Base-by-base conservation (phyloP, 2,888 invertebrate species). In the Drosophila seclusa region DNA sequence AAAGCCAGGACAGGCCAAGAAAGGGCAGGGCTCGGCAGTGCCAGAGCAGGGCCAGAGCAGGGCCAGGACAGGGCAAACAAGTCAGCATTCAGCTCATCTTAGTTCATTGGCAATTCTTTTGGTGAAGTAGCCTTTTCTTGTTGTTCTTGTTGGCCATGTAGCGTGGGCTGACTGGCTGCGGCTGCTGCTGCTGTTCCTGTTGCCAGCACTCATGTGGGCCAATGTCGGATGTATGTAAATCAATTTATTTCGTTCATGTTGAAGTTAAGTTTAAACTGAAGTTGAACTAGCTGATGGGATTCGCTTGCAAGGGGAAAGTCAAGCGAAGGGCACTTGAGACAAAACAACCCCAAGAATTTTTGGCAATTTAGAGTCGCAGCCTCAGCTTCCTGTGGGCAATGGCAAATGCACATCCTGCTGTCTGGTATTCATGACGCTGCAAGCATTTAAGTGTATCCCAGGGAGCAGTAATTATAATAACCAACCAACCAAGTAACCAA, bases 401-500 rank as follows among this genome's bases (percentile, higher is more conserved):
- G 64, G 64, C 71, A 75, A 71, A 66, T 86, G 80, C 83, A 84
- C 83, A 83, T 89, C 79, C 77, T 83, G 76, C 75, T 45, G 71
- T 64, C 75, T 53, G 66, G 70, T 67, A 78, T 81, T 85, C 83
- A 85, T 85, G 81, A 83, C 79, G 73, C 70, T 87, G 77, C 85
- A 81, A 74, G 73, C 83, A 79, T 75, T 83, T 84, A 84, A 84
- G 87, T 82, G 83, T 80, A 76, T 79, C 72, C 75, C 73, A 66
- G 86, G 84, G 82, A 83, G 75, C 77, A 73, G 87, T 80, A 88
- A 86, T 83, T 87, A 82, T 87, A 89, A 87, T 82, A 85, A 87
- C 83, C 82, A 80, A 36, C 50, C 71, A 59, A 62, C 52, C 32
- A 68, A 38, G 45, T 49, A 63, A 64, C 53, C 34, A 68, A 34